Evolutionary conservation across 2,113 vertebrate species (phyloP), one percentile per base, ranked within the genome.

Genomic region (Nanorana parkeri): DNA sequence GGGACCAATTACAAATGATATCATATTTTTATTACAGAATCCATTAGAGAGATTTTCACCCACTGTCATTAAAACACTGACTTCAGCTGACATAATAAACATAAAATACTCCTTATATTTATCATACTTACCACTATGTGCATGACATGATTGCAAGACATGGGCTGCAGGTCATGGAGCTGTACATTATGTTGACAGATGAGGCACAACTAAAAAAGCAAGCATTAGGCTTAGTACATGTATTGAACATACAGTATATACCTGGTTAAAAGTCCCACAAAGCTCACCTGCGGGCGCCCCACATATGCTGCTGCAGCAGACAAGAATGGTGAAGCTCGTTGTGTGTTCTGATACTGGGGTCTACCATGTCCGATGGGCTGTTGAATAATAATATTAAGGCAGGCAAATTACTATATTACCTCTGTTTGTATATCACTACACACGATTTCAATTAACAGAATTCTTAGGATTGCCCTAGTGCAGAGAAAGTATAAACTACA

Each of bases 101-200:
- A 61, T 8, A 29, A 32, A 29, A 32, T 28, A 3, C 26, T 4
- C 26, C 24, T 51, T 15, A 32, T 19, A 17, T 20, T 19, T 20
- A 47, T n/a, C 1, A 36, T 36, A 7, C 92, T 91, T 78, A 95
- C 95, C 92, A 97, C 94, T 87, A 88, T 94, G 89, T 98, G 97
- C 81, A 98, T 88, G 77, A 89, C 90, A 0, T 98, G 96, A 0
- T 91, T 83, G 83, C 96, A 98, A 74, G 91, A 90, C 86, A 97
- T 94, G 0, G 93, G 94, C 84, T 98, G 94, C 15, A 96, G 93
- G 83, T 91, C 95, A 17, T 88, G 89, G 0, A 92, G 92, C 61
- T 95, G 94, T 74, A 98, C 95, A 0, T 90, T 90, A 83, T 96
- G 94, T 92, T 97, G 96, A 85, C 97, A 99, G 91, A 97, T 95